A percentile compares a stretch with the other conserved stretches of the same genome.
Conservation (phyloP, 2,113 vertebrate species). For the Oreochromis aureus region DNA sequence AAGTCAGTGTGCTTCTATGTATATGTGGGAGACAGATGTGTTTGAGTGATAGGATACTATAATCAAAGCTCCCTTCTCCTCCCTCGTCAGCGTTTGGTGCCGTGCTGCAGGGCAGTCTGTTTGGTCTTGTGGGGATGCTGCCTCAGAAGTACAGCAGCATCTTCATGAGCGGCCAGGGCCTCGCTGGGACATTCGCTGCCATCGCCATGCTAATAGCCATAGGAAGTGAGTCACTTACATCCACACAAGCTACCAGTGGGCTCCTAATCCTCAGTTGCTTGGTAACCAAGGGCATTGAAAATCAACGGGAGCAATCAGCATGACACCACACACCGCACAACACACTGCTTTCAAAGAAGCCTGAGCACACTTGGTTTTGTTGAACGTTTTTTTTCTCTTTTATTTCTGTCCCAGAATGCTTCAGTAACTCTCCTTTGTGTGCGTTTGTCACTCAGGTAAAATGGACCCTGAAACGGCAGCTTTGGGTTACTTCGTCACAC, state of each 20-base stretch:
- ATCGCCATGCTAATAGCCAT: slow-evolving; percentile 81
- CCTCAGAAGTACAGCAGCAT: slow-evolving; percentile 80
- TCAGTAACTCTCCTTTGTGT: neutral
- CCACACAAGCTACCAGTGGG: neutral
- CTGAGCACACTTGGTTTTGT: neutral
- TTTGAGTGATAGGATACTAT: neutral
- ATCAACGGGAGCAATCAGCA: neutral
- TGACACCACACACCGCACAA: neutral
- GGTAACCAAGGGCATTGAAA: slow-evolving; percentile 17
- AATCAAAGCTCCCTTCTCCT: neutral
- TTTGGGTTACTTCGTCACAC: slow-evolving; percentile 84
- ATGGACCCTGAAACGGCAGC: slow-evolving; percentile 68
- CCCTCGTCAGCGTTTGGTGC: slow-evolving; percentile 74
- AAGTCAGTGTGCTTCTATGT: slow-evolving; percentile 16
- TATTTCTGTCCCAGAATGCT: neutral
- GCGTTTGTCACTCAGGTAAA: slow-evolving; percentile 61
- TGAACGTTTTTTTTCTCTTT: accelerated
- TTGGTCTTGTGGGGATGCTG: slow-evolving; percentile 80
- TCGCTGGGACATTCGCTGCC: slow-evolving; percentile 83
- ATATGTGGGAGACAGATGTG: accelerated
- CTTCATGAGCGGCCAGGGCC: slow-evolving; percentile 85
- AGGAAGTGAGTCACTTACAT: slow-evolving; percentile 74
- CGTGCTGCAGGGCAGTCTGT: slow-evolving; percentile 82
- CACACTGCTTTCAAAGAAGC: neutral
- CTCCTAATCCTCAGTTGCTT: slow-evolving; percentile 3